These are phyloP conservation scores for Nomada flava DNA, from an alignment of 2,888 invertebrate species.

Conservation along the genomic window DNA sequence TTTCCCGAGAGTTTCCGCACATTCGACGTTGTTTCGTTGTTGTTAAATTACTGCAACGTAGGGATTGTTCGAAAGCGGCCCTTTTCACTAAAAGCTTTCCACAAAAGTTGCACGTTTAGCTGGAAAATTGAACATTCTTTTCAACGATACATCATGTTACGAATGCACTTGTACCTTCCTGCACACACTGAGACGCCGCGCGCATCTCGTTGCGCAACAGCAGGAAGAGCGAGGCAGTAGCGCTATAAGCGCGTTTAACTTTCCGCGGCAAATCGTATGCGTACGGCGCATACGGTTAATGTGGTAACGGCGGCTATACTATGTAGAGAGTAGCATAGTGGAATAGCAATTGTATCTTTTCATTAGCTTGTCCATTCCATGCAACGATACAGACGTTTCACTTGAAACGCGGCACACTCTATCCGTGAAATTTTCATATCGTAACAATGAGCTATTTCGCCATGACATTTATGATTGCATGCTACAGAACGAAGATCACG, in stretches of 20 bases:
- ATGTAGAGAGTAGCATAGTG: too few relatives aligned
- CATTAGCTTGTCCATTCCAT: too few relatives aligned
- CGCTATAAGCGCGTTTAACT: constrained; percentile 7
- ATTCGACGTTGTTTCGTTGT: constrained; percentile 44
- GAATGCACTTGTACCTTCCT: constrained; percentile 64
- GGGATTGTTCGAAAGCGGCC: constrained; percentile 12
- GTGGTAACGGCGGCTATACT: too few relatives aligned
- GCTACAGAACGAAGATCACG: too few relatives aligned
- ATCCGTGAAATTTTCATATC: too few relatives aligned
- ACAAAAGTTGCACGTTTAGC: constrained; percentile 46
- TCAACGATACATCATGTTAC: constrained; percentile 72
- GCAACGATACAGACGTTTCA: too few relatives aligned
- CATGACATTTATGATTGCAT: too few relatives aligned
- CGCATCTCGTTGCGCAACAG: constrained; percentile 69
- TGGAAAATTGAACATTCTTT: constrained; percentile 54
- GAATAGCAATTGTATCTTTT: too few relatives aligned
- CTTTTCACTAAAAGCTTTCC: constrained; percentile 43
- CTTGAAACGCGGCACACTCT: too few relatives aligned
- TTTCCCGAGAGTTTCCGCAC: constrained; percentile 41
- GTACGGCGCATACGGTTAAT: too few relatives aligned
- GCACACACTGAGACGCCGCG: constrained; percentile 74
- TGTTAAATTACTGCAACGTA: constrained; percentile 24
- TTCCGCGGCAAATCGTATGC: too few relatives aligned
- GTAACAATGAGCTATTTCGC: too few relatives aligned
- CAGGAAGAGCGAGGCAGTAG: constrained; percentile 39